phyloP scores from a whole-genome alignment of 30 jellyfish, hydroid and myxozoan species.

The Hydractinia symbiolongicarpus region DNA sequence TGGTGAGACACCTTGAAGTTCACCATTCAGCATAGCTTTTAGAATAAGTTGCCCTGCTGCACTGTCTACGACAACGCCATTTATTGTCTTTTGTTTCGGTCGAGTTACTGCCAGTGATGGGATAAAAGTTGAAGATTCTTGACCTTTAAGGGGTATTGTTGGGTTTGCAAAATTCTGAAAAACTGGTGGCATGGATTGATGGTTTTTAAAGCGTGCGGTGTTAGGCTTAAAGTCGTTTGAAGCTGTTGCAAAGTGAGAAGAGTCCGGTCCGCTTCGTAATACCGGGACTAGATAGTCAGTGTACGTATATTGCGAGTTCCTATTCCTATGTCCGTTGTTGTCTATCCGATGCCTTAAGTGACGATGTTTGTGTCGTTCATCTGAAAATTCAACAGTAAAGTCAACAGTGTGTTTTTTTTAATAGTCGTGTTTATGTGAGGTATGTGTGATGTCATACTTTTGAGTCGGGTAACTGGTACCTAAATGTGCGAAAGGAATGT shows the following conservation, averaged over 20 bases:
- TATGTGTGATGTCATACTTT: too few species aligned
- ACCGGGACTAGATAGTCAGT: slow-evolving; percentile 28
- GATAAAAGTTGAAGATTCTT: not conserved
- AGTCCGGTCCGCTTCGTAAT: not conserved
- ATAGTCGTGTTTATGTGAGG: too few species aligned
- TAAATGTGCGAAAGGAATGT: too few species aligned
- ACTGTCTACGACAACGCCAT: not conserved
- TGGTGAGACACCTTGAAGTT: too few species aligned
- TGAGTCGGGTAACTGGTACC: too few species aligned
- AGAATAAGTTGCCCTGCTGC: slow-evolving; percentile 2
- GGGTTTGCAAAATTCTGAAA: slow-evolving; percentile 14
- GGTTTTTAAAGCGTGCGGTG: not conserved
- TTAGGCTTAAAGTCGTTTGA: not conserved
- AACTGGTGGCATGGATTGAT: slow-evolving; percentile 1
- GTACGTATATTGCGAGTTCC: not conserved
- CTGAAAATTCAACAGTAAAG: too few species aligned
- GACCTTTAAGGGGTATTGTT: too few species aligned
- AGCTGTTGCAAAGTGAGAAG: not conserved
- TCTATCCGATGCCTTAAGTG: too few species aligned
- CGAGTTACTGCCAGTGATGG: not conserved
- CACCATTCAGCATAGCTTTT: not conserved
- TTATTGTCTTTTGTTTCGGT: slow-evolving; percentile 1
- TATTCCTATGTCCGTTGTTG: too few species aligned
- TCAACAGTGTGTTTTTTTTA: too few species aligned
- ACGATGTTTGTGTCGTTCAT: too few species aligned